Percentiles rank a stretch among this genome's conserved stretches.
Conservation (phyloP, 2,113 vertebrate genomes). For the Gobio gobio region DNA sequence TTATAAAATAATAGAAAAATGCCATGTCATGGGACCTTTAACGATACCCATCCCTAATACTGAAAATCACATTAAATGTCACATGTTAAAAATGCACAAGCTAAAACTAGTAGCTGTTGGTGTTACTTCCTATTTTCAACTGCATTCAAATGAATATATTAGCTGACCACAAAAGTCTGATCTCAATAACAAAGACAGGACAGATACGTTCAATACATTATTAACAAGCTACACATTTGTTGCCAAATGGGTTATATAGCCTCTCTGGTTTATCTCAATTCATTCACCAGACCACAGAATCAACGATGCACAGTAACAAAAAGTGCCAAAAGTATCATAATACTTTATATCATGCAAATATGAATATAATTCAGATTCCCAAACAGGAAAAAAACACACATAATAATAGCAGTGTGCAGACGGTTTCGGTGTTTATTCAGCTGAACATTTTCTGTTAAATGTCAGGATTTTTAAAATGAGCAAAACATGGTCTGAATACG, state of each 20-base stretch:
- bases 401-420: neutral
- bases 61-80: neutral
- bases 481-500: neutral
- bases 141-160: neutral
- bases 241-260: neutral
- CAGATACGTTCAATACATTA: neutral
- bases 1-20: no score
- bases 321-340: neutral
- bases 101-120: neutral
- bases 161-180: neutral
- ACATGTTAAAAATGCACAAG: neutral
- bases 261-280: neutral
- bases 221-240: neutral
- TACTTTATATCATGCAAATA: neutral
- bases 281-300: neutral
- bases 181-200: neutral
- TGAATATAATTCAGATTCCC: neutral
- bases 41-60: no score
- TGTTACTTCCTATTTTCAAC: slow-evolving; percentile 18
- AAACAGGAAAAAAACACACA: no score
- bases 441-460: neutral
- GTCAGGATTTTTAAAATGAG: neutral
- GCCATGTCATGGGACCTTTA: no score
- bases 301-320: neutral
- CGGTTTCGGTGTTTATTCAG: neutral